Conservation (phyloP, 2,888 invertebrate genomes). For the Epinotia brunnichana region DNA sequence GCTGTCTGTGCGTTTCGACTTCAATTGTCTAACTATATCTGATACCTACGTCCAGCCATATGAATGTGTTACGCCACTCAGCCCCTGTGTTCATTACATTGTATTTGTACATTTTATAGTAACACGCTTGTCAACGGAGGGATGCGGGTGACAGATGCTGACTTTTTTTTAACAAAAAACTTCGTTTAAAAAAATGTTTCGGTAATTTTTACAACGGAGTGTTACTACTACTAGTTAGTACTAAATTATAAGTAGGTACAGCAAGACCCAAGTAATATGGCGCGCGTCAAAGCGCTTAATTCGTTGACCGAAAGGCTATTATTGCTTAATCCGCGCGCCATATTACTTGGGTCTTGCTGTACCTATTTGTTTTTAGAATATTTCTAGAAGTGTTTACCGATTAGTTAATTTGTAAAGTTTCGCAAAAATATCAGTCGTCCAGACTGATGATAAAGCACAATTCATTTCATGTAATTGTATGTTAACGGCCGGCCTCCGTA, state of each 20-base stretch:
- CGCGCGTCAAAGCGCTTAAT: too few species aligned
- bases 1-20: too few species aligned
- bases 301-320: too few species aligned
- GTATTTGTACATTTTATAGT: slow-evolving; percentile 8
- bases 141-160: slow-evolving; percentile 25
- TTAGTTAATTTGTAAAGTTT: neutral
- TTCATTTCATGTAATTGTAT: slow-evolving; percentile 5
- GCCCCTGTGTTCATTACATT: slow-evolving; percentile 10
- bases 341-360: too few species aligned
- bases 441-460: neutral
- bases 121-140: slow-evolving; percentile 12
- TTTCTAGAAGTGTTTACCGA: neutral
- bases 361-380: too few species aligned
- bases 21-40: neutral
- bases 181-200: neutral
- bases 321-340: too few species aligned
- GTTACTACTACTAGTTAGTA: too few species aligned
- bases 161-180: slow-evolving; percentile 7
- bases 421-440: neutral
- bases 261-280: too few species aligned
- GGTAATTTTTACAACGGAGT: neutral
- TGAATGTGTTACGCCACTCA: neutral
- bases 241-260: too few species aligned
- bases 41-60: neutral
- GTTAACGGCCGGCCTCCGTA: too few species aligned